A percentile compares a stretch with the other conserved stretches of the same genome.
These are phyloP conservation scores for Gisinianus flammeolus DNA, from an alignment of 2,888 invertebrate genomes.

Conservation along the genomic window DNA sequence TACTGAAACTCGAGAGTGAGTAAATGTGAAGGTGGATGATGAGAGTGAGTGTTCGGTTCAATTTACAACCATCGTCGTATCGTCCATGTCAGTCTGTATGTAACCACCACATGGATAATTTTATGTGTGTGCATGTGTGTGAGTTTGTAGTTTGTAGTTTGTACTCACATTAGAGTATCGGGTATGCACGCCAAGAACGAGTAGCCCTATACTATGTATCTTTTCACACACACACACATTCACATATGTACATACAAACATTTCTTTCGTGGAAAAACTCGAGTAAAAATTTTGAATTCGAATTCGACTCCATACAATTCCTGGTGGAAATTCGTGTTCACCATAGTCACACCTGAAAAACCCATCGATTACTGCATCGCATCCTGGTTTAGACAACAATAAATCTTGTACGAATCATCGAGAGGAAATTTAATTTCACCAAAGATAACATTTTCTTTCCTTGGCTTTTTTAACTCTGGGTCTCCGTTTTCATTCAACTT, in stretches of 20 bases:
- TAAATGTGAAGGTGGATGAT: not conserved
- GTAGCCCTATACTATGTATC: not conserved
- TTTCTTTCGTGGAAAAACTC: too few relatives aligned
- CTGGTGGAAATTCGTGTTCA: constrained; percentile 10
- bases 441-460: constrained; percentile 36
- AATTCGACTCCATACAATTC: not conserved
- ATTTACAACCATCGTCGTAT: not conserved
- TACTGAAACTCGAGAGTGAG: constrained; percentile 2
- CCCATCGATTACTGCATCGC: constrained; percentile 33
- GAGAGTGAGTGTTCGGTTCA: not conserved
- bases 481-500: not conserved
- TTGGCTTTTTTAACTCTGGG: not conserved
- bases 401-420: constrained; percentile 39
- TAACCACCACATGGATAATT: not conserved
- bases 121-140: not conserved
- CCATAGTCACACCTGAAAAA: constrained; percentile 35
- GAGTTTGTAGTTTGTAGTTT: too few relatives aligned
- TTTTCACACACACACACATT: not conserved
- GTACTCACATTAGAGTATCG: not conserved
- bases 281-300: too few relatives aligned
- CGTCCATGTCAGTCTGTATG: not conserved
- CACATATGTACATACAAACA: not conserved
- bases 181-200: not conserved
- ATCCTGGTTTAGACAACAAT: constrained; percentile 35
- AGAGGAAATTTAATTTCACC: constrained; percentile 40